Evolutionary conservation across 2,113 vertebrate genomes (phyloP).

Genomic region (Chlorodrepanis virens): DNA sequence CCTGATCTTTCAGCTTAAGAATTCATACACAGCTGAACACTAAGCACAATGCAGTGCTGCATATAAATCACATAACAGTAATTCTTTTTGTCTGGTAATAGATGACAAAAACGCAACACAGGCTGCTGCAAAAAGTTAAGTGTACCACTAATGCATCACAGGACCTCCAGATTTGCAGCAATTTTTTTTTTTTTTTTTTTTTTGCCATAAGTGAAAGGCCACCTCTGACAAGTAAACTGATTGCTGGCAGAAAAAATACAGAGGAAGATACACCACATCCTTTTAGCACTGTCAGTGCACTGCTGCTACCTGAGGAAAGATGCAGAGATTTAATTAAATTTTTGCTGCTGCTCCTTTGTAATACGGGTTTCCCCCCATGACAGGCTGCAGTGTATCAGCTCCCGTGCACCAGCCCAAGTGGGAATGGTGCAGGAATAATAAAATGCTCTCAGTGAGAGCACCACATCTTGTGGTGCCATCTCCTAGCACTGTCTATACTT

Average conservation of each 20-base stretch:
- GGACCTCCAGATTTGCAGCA: not conserved
- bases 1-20: not conserved
- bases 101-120: not conserved
- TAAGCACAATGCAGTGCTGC: not conserved
- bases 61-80: not conserved
- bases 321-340: not conserved
- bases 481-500: not conserved
- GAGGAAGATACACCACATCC: not conserved
- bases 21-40: not conserved
- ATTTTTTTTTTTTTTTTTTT: not conserved
- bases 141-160: not conserved
- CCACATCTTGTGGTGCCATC: not conserved
- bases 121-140: not conserved
- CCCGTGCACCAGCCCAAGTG: not conserved
- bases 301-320: not conserved
- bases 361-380: not conserved
- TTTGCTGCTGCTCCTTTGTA: not conserved
- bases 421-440: not conserved
- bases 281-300: not conserved
- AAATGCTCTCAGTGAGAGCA: not conserved
- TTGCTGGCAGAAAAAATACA: not conserved
- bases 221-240: not conserved
- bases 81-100: not conserved
- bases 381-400: not conserved
- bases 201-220: not conserved